Base-by-base conservation (phyloP, 2,113 vertebrate genomes). In the Canis aureus region DNA sequence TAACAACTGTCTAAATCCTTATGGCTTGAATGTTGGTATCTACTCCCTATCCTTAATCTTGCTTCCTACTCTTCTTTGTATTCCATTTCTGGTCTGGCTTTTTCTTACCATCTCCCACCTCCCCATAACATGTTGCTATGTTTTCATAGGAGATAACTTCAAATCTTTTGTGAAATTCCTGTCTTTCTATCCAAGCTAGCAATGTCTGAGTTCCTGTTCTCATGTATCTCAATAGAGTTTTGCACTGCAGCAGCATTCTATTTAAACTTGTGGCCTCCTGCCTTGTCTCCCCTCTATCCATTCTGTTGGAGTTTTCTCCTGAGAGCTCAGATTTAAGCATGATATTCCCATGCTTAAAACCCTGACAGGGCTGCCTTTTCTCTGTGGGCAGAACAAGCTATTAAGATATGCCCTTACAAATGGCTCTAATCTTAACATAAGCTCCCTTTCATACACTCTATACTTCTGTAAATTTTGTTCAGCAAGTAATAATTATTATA, bases 1-100 rank as follows among this genome's bases (percentile, higher is more conserved):
- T 90, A 57, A 88, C 43, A 67, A 16, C 29, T 53, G 9, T 80
- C 38, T 35, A 49, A 51, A 64, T 84, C 25, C 22, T 87, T 76
- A 62, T 60, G 79, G 51, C 57, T 91, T 94, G n/a, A 6, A n/a
- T 57, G 5, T 35, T 60, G 66, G 2, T 35, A 38, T 60, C 43
- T 7, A 62, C 20, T 74, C 11, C 5, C 38, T 22, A 17, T 79
- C 22, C 35, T 87, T 89, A 27, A 20, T 81, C 59, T 95, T 96
- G 25, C 35, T 90, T 93, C 32, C 32, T 82, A 76, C 8, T 55
- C n/a, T 89, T 67, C 38, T 23, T 81, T 89, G 22, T 60, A 73
- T 91, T 95, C 91, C 55, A 55, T 49, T 94, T 92, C 49, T 74
- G 35, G 67, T 66, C 76, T 82, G 38, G 22, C 62, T 76, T 74